Evolutionary conservation across 2,888 invertebrate genomes (phyloP).

Genomic region (Metopia argyrocephala): DNA sequence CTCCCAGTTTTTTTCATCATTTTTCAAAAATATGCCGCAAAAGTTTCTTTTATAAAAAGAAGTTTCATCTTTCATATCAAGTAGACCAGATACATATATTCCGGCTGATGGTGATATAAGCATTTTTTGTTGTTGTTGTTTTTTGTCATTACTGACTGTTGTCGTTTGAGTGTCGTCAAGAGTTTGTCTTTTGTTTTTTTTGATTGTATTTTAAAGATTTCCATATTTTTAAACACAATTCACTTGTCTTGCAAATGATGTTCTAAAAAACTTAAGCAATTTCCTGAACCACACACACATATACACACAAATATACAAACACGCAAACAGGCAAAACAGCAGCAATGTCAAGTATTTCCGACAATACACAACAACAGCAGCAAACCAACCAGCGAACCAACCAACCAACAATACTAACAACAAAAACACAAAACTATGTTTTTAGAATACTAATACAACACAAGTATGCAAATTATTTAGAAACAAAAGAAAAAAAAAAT

Average conservation of each 20-base stretch:
- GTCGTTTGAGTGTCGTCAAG: conserved; percentile 20
- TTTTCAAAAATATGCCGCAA: conserved; percentile 53
- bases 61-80: conserved; percentile 20
- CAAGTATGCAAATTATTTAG: conserved; percentile 58
- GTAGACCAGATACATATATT: not conserved
- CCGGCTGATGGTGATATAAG: conserved; percentile 14
- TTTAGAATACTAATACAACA: conserved; percentile 50
- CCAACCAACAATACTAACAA: conserved; percentile 1
- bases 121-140: conserved; percentile 8
- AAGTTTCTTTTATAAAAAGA: conserved; percentile 49
- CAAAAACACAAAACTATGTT: conserved; percentile 46
- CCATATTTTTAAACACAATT: conserved; percentile 45
- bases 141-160: conserved; percentile 11
- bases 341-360: conserved; percentile 66
- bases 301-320: not conserved
- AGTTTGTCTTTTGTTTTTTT: not conserved
- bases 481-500: not conserved
- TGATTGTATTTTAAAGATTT: conserved; percentile 30
- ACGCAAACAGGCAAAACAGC: conserved; percentile 38
- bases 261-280: conserved; percentile 64
- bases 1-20: conserved; percentile 30
- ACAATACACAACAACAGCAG: conserved; percentile 42
- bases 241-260: conserved; percentile 51
- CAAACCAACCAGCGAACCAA: not conserved
- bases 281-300: conserved; percentile 60